Percentiles rank a stretch among this genome's conserved stretches.
Evolutionary conservation across 2,888 invertebrate species (phyloP).

Genomic region (Neria commutata): DNA sequence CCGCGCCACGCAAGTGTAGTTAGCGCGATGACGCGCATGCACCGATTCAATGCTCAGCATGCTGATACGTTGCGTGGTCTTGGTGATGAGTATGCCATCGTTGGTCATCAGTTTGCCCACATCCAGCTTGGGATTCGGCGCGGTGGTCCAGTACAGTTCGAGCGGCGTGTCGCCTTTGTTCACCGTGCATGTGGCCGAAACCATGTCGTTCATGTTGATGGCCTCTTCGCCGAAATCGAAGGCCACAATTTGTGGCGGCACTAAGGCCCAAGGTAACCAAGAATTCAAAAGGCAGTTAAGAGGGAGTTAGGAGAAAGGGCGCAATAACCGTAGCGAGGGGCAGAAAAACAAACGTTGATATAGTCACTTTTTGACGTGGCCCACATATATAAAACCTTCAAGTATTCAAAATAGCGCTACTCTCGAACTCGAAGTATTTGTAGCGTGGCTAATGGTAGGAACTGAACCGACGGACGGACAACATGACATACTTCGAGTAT

Average conservation of each 20-base stretch:
- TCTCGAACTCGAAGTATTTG: too few species aligned
- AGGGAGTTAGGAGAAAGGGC: conserved; percentile 5
- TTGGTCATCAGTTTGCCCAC: conserved; percentile 64
- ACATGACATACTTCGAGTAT: background rate
- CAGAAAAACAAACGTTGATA: conserved; percentile 44
- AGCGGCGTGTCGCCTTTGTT: conserved; percentile 82
- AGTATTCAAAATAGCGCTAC: too few species aligned
- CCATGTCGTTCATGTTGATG: conserved; percentile 78
- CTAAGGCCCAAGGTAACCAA: conserved; percentile 63
- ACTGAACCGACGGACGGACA: conserved; percentile 5
- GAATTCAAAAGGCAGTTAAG: background rate
- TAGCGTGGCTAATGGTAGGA: too few species aligned
- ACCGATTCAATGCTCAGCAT: conserved; percentile 74
- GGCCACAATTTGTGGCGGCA: conserved; percentile 79
- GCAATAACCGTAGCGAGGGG: conserved; percentile 8
- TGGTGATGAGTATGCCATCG: conserved; percentile 68
- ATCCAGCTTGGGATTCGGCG: conserved; percentile 65
- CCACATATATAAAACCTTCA: too few species aligned
- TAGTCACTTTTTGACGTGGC: too few species aligned
- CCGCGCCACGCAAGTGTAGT: conserved; percentile 76
- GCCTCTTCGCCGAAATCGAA: conserved; percentile 79
- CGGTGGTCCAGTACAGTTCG: conserved; percentile 71
- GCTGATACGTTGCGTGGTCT: conserved; percentile 69
- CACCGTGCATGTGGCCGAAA: conserved; percentile 74
- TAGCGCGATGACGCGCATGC: conserved; percentile 73